Base-by-base conservation (phyloP, 2,888 invertebrate species). In the Diaprepes abbreviatus region DNA sequence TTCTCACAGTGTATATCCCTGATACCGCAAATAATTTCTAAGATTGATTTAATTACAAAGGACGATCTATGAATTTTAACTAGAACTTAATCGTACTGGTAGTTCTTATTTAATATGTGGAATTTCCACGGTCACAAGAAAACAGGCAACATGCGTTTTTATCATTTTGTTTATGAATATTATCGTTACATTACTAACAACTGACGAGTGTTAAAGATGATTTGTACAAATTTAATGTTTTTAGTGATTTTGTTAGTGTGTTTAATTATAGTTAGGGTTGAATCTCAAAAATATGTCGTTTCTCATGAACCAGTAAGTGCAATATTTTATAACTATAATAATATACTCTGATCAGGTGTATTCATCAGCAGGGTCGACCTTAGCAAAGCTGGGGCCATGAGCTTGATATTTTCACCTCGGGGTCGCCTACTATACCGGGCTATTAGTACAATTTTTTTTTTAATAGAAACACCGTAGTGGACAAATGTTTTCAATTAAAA, bases 261-360 rank as follows among this genome's bases (percentile, higher is more conserved):
- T 10, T 3, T n/a, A 31, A 3, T 31, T 17, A 3, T 38, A 14
- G 16, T 17, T 7, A n/a, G 4, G 1, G 38, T 48, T 3, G 2
- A 45, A 7, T 33, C 9, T 9, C 14, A 40, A 48, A 31, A 45
- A 48, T 60, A 60, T 31, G 17, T 48, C 4, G 60, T 60, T 7
- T 28, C 40, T 10, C 31, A 17, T 5, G 60, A 60, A 35, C 48
- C 60, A 5, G 60, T 60, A 60, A 60, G 60, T 28, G 7, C 1
- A 33, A 33, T 33, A 9, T 33, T 33, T 6, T 33, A 33, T 3
- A 24, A 24, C 24, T 24, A 24, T n/a, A n/a, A n/a, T n/a, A n/a
- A n/a, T n/a, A n/a, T n/a, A n/a, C n/a, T n/a, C n/a, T n/a, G n/a
- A n/a, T n/a, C n/a, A n/a, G n/a, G n/a, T n/a, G n/a, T n/a, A n/a